Evolutionary conservation across 2,797 vertebrate species (phyloP), one percentile per base, ranked within the genome.

Genomic region (Chelon auratus): DNA sequence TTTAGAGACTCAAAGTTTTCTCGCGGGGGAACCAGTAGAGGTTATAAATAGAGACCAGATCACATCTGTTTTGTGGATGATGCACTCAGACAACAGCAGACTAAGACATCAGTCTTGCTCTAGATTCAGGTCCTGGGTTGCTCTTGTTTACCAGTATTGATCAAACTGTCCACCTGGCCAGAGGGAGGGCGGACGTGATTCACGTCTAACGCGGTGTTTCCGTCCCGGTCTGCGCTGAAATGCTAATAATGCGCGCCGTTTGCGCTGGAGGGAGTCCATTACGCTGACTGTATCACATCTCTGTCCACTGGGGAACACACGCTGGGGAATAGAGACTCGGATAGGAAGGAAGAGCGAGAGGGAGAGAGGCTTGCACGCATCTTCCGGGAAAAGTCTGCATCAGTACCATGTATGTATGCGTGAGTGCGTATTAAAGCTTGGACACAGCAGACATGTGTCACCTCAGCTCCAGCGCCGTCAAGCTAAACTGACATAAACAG

Each of bases 361-460:
- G 4, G 71, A 73, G 69, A 61, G 37, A 73, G 30, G 60, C 68
- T 81, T 0, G 54, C 68, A 68, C 24, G 57, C 72, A 74, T 48
- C 58, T 68, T 72, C 71, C 67, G 77, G 62, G 60, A 43, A 72
- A 79, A 69, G 67, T 24, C 36, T 51, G 73, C 20, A 74, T 51
- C 5, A 33, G 30, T 8, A 33, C 30, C 30, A 63, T 62, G 69
- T 39, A 40, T 81, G 60, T 42, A 37, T 50, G 70, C 63, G 37
- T 33, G 64, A 5, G 69, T 47, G 68, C 59, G 75, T 54, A 47
- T 77, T 59, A 68, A 80, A 83, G 80, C 79, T 87, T 58, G 78
- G 85, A 89, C 85, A 89, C 79, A 91, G 81, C 93, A 93, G 88
- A 95, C 95, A 91, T 88, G 83, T 51, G 72, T 93, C 92, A 91